Evolutionary conservation across 1,140 invertebrate species (phyloP).

Genomic region (Drosophila littoralis): DNA sequence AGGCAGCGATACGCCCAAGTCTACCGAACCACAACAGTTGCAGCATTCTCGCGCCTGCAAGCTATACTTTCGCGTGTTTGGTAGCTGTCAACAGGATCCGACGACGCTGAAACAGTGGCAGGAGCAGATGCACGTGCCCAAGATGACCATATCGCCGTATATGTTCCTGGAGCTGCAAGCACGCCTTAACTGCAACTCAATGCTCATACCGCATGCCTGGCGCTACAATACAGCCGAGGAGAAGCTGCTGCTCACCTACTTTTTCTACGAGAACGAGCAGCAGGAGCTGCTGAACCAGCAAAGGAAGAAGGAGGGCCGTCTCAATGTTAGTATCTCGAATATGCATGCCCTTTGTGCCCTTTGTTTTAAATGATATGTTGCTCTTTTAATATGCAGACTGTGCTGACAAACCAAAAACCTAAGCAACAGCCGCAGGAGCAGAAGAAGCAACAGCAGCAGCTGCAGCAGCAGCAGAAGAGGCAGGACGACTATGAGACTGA

Average conservation of each 20-base stretch:
- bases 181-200: constrained; percentile 27
- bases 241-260: constrained; percentile 54
- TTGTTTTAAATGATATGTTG: neutral
- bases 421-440: neutral
- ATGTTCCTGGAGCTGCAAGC: constrained; percentile 46
- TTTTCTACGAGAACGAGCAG: constrained; percentile 55
- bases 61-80: constrained; percentile 49
- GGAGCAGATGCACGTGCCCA: constrained; percentile 50
- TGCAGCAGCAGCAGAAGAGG: neutral
- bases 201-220: constrained; percentile 44
- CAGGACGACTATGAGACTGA: constrained; percentile 59
- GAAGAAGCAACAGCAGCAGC: no score
- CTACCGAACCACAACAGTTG: constrained; percentile 10
- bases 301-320: neutral
- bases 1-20: neutral
- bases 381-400: neutral
- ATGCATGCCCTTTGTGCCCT: no score
- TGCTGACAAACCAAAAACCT: neutral
- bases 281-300: constrained; percentile 21
- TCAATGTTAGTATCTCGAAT: neutral
- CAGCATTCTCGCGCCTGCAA: constrained; percentile 52
- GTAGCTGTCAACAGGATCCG: neutral
- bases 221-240: constrained; percentile 43
- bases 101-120: constrained; percentile 47
- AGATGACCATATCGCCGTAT: constrained; percentile 59